Percentiles rank a stretch among this genome's conserved stretches.
Evolutionary conservation across 2,113 vertebrate genomes (phyloP).

Genomic region (Porphyrio hochstetteri): DNA sequence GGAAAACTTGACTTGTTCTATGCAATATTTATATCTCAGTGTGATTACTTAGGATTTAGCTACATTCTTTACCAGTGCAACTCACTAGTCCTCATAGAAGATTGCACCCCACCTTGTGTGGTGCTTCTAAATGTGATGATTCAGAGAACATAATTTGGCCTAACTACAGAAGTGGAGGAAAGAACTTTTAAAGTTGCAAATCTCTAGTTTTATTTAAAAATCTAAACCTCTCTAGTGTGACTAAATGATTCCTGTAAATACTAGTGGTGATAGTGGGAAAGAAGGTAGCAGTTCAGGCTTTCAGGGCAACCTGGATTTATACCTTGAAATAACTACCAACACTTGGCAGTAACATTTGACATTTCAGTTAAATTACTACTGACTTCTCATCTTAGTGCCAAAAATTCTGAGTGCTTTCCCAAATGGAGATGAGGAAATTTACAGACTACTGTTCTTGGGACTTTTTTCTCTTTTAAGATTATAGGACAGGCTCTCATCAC

Average conservation of each 20-base stretch:
- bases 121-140: not conserved
- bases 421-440: conserved; percentile 63
- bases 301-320: conserved; percentile 67
- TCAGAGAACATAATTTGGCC: not conserved
- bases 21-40: not conserved
- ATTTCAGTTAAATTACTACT: conserved; percentile 75
- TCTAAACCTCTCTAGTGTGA: not conserved
- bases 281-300: conserved; percentile 51
- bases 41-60: not conserved
- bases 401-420: conserved; percentile 60
- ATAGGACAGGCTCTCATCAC: conserved; percentile 65
- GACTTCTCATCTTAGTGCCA: conserved; percentile 70
- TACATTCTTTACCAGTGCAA: not conserved
- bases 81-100: not conserved
- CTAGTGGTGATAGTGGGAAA: not conserved
- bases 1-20: not conserved
- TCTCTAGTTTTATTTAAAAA: conserved; percentile 55
- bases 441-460: conserved; percentile 46
- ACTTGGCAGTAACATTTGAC: conserved; percentile 63
- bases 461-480: conserved; percentile 55
- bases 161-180: not conserved
- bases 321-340: conserved; percentile 72
- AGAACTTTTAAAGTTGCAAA: not conserved
- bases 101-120: not conserved
- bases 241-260: conserved; percentile 21